Base-by-base conservation (phyloP, 2,888 invertebrate species). In the Spicauda simplicius region DNA sequence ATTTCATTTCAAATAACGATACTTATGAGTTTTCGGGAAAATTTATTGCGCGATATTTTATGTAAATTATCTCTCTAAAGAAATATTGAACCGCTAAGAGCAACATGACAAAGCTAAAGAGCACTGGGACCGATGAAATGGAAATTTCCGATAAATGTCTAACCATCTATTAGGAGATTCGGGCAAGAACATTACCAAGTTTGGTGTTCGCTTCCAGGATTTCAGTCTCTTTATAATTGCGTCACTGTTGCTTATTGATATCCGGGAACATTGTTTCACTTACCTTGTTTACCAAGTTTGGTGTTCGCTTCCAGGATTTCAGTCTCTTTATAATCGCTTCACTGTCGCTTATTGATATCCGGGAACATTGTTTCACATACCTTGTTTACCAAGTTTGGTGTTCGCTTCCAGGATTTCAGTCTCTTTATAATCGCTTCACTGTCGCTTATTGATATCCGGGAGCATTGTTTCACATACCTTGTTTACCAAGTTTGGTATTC, bases 81-180 rank as follows among this genome's bases (percentile, higher is more conserved):
- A 64, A 57, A 57, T 33, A 64, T 56, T 5, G 19, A 41, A 57
- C 48, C 19, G n/a, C 50, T 37, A 58, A 37, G 37, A 52, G 45
- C 30, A n/a, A n/a, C n/a, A 41, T 58, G 50, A 64, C 52, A 52
- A 64, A 58, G 64, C 52, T 58, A 57, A 52, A 64, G 20, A 37
- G 52, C 19, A 52, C 30, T 14, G 57, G 30, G 50, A 2, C 25
- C 30, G 33, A 58, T 64, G 64, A 14, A 50, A 41, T 58, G 58
- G 64, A 64, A 64, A 41, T 58, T 58, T 58, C 58, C 58, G 64
- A 64, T 64, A 64, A 64, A 64, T 16, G 37, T 41, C 55, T 16
- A 54, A 63, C 30, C 63, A 55, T 25, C 45, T 56, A 63, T 58
- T n/a, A 53, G 8, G 48, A 64, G 53, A 64, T 58, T 64, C 58